Base-by-base conservation (phyloP, 2,797 vertebrate species). In the Capromys pilorides region DNA sequence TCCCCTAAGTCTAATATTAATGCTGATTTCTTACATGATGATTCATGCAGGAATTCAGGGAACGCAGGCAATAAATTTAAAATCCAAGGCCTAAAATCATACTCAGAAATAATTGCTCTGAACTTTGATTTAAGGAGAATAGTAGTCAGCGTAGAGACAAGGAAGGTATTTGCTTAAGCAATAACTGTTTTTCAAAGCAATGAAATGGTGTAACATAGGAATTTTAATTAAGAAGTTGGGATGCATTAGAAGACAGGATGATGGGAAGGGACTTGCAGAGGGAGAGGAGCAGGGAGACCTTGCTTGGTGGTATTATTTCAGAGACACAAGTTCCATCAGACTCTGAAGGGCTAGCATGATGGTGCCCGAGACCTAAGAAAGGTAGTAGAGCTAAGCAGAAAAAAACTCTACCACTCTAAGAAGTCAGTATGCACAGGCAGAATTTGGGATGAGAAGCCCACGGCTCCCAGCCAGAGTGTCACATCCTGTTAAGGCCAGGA, bases 101-200 rank as follows among this genome's bases (percentile, higher is more conserved):
- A 89, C 51, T 92, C 61, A 77, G 75, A 95, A 96, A 92, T 77
- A 59, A 84, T 64, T 69, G 14, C 51, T 90, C 94, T 94, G 59
- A 91, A 84, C 85, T 95, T 89, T 66, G 18, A 66, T 88, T 84
- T 91, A 78, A 39, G 49, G 39, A 88, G 54, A 91, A 87, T 78
- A 85, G 64, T 14, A 84, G 78, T 41, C 67, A 78, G 45, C 19
- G 2, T 8, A 45, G 75, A 94, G n/a, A 85, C 82, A 90, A 83
- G 45, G 62, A 41, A 80, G 81, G 45, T 87, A 41, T 71, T 62
- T 3, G 2, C 82, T 88, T 41, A 61, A 90, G 80, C 86, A 51
- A 51, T 22, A 87, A 39, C 62, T 75, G 33, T 26, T 92, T 94
- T 79, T 92, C 59, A 88, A 95, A 79, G 89, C 11, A 31, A 66